Evolutionary conservation across 92 coral and sea anemone species (phyloP), one percentile per base, ranked within the genome.

Genomic region (Desmophyllum pertusum): DNA sequence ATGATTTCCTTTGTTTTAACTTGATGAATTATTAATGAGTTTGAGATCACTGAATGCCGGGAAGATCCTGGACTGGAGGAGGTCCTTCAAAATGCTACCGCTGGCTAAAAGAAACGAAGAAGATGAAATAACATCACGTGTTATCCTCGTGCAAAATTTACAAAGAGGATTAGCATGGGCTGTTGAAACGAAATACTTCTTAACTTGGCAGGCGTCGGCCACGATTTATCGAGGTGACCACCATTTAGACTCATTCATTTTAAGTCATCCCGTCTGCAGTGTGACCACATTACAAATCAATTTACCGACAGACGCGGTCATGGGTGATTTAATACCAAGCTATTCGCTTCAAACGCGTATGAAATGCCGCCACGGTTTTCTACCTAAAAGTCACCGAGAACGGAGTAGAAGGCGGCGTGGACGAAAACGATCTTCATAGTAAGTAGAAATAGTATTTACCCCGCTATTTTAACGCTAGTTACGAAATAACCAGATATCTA

Each of bases 331-430:
- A 35, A 78, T n/a, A 15, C 53, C 42, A 25, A 70, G 70, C 42
- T 29, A 29, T 23, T 76, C 86, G 3, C 46, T 76, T 35, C 33
- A 59, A 33, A 73, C 75, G 15, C 75, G 84, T 39, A 33, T 87
- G 63, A 81, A 57, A 27, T 73, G 83, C 53, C 31, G 77, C 0
- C 84, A 81, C 65, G 90, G 90, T n/a, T 14, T 81, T 63, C 42
- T 87, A 73, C 36, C 86, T 87, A 39, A 80, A 78, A 46, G 83
- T 87, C 27, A 73, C 66, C 4, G 86, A 80, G 42, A 71, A 74
- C 43, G 9, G 43, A 5, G 84, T 86, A 4, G 81, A 52, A 30
- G 90, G 90, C 31, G 71, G 36, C 18, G 50, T 30, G 17, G 90
- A 86, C 27, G 73, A 73, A 31, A 39, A 42, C 17, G 90, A 86